Conservation (phyloP, 2,113 vertebrate genomes). For the Recurvirostra avosetta region DNA sequence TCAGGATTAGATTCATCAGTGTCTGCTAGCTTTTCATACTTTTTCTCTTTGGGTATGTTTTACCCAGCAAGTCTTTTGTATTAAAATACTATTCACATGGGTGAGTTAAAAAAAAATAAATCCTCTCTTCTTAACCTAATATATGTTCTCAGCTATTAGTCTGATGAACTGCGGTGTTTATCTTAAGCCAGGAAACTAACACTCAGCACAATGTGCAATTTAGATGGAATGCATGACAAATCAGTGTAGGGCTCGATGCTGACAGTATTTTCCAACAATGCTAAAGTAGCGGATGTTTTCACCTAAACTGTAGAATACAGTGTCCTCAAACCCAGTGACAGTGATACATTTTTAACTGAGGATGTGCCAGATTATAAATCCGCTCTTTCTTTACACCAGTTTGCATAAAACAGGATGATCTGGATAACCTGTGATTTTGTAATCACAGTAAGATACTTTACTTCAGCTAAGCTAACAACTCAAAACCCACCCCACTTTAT, state of each 20-base stretch:
- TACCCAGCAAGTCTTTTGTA: neutral
- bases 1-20: neutral
- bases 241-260: neutral
- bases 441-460: neutral
- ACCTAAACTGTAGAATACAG: slow-evolving; percentile 27
- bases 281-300: slow-evolving; percentile 65
- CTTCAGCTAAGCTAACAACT: neutral
- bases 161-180: slow-evolving; percentile 41
- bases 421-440: neutral
- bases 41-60: neutral
- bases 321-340: slow-evolving; percentile 36
- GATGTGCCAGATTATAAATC: slow-evolving; percentile 21
- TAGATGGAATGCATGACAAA: slow-evolving; percentile 42
- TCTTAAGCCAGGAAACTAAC: slow-evolving; percentile 56
- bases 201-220: slow-evolving; percentile 34
- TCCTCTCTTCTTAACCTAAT: neutral
- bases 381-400: neutral
- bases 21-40: neutral
- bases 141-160: neutral
- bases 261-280: slow-evolving; percentile 30
- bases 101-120: neutral
- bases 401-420: neutral
- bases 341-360: neutral
- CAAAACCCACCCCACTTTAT: neutral
- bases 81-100: neutral